Evolutionary conservation across 2,888 invertebrate genomes (phyloP), one percentile per base, ranked within the genome.

Genomic region (Hydropsyche betteni): DNA sequence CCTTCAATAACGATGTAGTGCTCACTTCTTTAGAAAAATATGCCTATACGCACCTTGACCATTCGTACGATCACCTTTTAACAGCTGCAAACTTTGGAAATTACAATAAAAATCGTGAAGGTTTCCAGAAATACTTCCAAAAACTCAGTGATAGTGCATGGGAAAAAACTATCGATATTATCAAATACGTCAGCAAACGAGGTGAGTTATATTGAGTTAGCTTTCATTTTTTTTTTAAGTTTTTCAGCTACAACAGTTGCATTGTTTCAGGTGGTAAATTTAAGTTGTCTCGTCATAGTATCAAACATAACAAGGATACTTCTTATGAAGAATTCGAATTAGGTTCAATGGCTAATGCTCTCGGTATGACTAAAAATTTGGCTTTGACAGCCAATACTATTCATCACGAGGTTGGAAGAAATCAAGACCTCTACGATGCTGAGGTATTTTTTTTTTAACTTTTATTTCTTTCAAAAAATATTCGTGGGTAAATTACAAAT

Each of bases 11-110:
- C 4, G 86, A 90, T 4, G 80, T 85, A 51, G 50, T 33, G 6
- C 44, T 10, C 7, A 10, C 1, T 44, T 0, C 6, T 1, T 44
- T 44, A 10, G 88, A 80, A 80, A 81, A 24, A 6, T 92, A 89
- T 82, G 89, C 88, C 61, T 92, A 91, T 81, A 84, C 89, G 1
- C 92, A 94, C 80, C 85, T 95, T 44, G 88, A 89, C 74, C 87
- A 90, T n/a, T 94, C 93, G 0, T 94, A 91, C 81, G 92, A 94
- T 78, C 94, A 92, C 81, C 86, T 95, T 8, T 84, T 94, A 1
- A 89, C 94, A 83, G 89, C 94, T 0, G 90, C 93, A 0, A 91
- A 92, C 83, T 95, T 92, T 84, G 91, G 91, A 81, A 93, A 92
- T 81, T 94, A 91, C 83, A 89, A 92, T 82, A 91, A 91, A 38